Evolutionary conservation across 2,797 vertebrate species (phyloP).

Genomic region (Semaprochilodus insignis): DNA sequence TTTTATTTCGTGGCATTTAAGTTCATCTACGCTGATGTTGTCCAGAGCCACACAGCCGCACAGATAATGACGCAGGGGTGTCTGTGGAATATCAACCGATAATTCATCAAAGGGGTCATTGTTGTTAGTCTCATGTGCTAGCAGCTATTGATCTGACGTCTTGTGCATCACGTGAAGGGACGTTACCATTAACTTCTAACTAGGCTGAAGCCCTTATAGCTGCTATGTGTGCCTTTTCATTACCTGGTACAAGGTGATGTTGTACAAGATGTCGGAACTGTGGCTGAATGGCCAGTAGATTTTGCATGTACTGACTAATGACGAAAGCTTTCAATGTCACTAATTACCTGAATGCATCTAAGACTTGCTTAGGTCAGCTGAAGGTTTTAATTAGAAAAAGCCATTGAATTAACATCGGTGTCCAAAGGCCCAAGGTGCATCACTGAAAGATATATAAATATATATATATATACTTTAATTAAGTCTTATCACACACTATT

Average conservation of each 20-base stretch:
- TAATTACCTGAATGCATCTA: conserved; percentile 80
- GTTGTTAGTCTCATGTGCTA: background rate
- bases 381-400: conserved; percentile 80
- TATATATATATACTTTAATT: conserved; percentile 77
- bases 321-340: conserved; percentile 58
- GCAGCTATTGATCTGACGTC: background rate
- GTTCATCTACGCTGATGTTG: background rate
- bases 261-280: background rate
- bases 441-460: conserved; percentile 71
- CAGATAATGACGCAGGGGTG: background rate
- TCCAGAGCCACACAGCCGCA: background rate
- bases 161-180: background rate
- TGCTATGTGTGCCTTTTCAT: background rate
- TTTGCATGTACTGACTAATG: background rate
- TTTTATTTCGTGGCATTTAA: conserved; percentile 3
- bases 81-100: background rate
- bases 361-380: conserved; percentile 78
- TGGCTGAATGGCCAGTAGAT: conserved; percentile 5
- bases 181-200: background rate
- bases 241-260: no score
- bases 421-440: conserved; percentile 67
- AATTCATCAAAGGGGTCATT: background rate
- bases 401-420: conserved; percentile 68
- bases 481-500: conserved; percentile 80
- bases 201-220: background rate